Evolutionary conservation across 1,140 invertebrate species (phyloP), one percentile per base, ranked within the genome.

Genomic region (Chymomyza costata): DNA sequence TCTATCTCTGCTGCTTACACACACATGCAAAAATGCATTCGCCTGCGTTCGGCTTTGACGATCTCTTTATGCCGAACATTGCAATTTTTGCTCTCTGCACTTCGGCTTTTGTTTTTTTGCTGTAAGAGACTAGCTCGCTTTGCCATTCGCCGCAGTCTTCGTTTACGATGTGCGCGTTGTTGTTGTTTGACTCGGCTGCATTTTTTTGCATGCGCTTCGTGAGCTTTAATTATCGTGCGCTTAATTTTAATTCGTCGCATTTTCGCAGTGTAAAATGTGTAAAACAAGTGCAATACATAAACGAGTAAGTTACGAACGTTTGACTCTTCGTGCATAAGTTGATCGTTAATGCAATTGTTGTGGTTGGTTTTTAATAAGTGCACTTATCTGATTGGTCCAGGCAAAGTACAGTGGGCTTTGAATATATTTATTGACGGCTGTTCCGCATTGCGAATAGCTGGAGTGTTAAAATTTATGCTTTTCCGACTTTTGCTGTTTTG

Each of bases 241-340:
- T n/a, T n/a, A 59, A 78, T 80, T 78, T 71, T 47, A 78, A 78
- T 78, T 78, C 54, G 71, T 71, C 55, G 70, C 34, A 6, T 19
- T 16, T 49, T 56, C 49, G 30, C 35, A 59, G 21, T 60, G 40
- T 55, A 65, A n/a, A n/a, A n/a, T n/a, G n/a, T n/a, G n/a, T n/a
- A n/a, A n/a, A n/a, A n/a, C n/a, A n/a, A n/a, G n/a, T n/a, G n/a
- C n/a, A n/a, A n/a, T n/a, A n/a, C n/a, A n/a, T n/a, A n/a, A n/a
- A n/a, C n/a, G n/a, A n/a, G n/a, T n/a, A n/a, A n/a, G n/a, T n/a
- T n/a, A n/a, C n/a, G n/a, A n/a, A n/a, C n/a, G n/a, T n/a, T n/a
- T n/a, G n/a, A n/a, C n/a, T n/a, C n/a, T n/a, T n/a, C n/a, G n/a
- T n/a, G n/a, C n/a, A n/a, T 66, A 57, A 52, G 18, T 31, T 47